phyloP scores from a whole-genome alignment of 2,888 invertebrate species.

The Falcaria lacertinaria region DNA sequence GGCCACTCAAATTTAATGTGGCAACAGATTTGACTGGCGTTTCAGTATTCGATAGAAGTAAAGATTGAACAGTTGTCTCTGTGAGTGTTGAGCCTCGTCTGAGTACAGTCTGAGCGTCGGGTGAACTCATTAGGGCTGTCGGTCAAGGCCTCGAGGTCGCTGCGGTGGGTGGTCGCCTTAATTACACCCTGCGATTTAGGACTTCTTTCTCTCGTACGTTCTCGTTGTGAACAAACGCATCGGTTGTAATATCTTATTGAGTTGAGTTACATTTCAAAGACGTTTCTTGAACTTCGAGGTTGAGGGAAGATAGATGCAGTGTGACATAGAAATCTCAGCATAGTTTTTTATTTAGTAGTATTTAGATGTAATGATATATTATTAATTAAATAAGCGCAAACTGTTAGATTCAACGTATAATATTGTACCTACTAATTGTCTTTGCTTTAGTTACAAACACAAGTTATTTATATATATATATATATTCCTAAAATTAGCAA shows the following conservation, averaged over 20 bases:
- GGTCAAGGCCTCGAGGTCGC: slow-evolving; percentile 77
- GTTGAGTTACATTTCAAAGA: background rate
- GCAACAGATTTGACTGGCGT: no score
- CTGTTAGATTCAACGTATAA: no score
- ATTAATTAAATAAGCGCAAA: no score
- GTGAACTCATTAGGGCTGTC: slow-evolving; percentile 76
- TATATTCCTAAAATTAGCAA: no score
- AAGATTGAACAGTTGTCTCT: slow-evolving; percentile 5
- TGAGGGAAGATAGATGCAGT: background rate
- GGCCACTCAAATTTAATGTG: no score
- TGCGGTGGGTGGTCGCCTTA: slow-evolving; percentile 75
- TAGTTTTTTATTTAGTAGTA: no score
- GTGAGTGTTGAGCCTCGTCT: slow-evolving; percentile 23
- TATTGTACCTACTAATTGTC: no score
- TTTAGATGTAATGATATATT: no score
- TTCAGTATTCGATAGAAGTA: background rate
- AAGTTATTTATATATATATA: no score
- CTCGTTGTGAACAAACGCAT: slow-evolving; percentile 16
- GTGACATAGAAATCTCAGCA: no score
- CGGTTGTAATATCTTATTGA: slow-evolving; percentile 1
- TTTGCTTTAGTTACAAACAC: no score
- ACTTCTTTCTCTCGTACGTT: slow-evolving; percentile 49
- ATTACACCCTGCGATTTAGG: slow-evolving; percentile 69
- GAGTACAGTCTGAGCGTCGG: slow-evolving; percentile 39
- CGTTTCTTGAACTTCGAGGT: slow-evolving; percentile 11